Conservation (phyloP, 2,113 vertebrate genomes). For the Xyrauchen texanus region DNA sequence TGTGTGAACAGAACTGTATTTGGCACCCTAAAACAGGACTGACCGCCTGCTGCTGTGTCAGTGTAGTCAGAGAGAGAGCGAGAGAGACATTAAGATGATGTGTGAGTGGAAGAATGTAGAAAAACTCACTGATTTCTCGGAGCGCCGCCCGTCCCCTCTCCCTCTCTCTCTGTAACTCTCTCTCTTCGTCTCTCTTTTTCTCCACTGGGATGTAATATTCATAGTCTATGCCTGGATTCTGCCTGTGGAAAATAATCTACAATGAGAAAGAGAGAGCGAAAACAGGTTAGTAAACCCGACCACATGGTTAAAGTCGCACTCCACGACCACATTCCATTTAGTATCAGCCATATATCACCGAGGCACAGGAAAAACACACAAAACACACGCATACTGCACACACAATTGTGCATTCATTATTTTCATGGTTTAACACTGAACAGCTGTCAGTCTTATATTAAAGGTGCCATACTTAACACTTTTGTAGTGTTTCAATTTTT, state of each 20-base stretch:
- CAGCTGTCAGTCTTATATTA: too few relatives aligned
- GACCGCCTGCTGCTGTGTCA: too few relatives aligned
- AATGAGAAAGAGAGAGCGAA: slow-evolving; percentile 28
- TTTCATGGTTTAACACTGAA: too few relatives aligned
- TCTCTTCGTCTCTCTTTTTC: slow-evolving; percentile 41
- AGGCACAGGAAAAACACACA: background rate
- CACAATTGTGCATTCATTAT: too few relatives aligned
- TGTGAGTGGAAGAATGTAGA: too few relatives aligned
- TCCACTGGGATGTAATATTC: slow-evolving; percentile 82
- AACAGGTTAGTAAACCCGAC: slow-evolving; percentile 19
- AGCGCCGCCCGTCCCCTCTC: slow-evolving; percentile 57
- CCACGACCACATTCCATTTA: slow-evolving; percentile 10
- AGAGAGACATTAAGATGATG: slow-evolving; percentile 25
- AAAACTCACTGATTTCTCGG: slow-evolving; percentile 63
- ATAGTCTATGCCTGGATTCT: slow-evolving; percentile 85
- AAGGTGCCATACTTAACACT: too few relatives aligned
- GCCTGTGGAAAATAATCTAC: slow-evolving; percentile 90
- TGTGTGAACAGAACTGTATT: too few relatives aligned
- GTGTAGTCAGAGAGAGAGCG: background rate
- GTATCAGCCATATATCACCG: slow-evolving; percentile 5
- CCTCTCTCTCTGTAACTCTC: too few relatives aligned
- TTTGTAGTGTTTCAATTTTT: too few relatives aligned
- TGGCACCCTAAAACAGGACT: too few relatives aligned
- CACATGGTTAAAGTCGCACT: background rate
- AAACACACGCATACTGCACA: too few relatives aligned